Base-by-base conservation (phyloP, 2,113 vertebrate genomes). In the Edolisoma coerulescens region DNA sequence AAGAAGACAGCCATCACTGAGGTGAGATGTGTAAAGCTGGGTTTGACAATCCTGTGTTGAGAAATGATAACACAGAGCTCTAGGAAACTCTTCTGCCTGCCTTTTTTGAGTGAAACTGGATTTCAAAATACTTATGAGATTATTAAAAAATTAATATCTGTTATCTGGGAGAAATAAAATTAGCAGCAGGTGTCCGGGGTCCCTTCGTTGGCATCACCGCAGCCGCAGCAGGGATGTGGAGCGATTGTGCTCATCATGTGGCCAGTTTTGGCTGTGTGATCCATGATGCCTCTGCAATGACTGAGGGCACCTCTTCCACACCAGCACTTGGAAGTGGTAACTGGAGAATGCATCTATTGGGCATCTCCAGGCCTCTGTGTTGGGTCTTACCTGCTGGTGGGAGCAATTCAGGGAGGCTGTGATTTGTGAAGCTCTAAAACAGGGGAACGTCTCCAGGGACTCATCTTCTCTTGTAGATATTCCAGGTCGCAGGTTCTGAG, bases 1-100 rank as follows among this genome's bases (percentile, higher is more conserved):
- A 98, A 97, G 93, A 98, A 97, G 81, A 26, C 81, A 2, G 68
- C 94, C 4, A 13, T 94, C 10, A 89, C 89, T 0, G 98, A 98
- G 98, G 98, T 98, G 93, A 98, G 98, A 92, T 53, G 9, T 30
- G 60, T 53, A 42, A 88, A 84, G 39, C 57, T 69, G 39, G 18
- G 54, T 74, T 78, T 64, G 39, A 53, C 84, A 69, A 45, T 50
- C 37, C 33, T 1, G 0, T 59, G 4, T 15, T 57, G 70, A 75
- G 37, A 85, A 69, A 71, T 7, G n/a, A 83, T 78, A 79, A 15
- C 27, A 10, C n/a, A 82, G n/a, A 74, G 45, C 41, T 67, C 32
- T 32, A 32, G 47, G 21, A 60, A 52, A 28, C 7, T 11, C 37
- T 73, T 42, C 12, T 75, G 20, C 65, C 13, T 63, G 69, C 16